Conservation (phyloP, 2,797 vertebrate genomes). For the Leontopithecus rosalia region DNA sequence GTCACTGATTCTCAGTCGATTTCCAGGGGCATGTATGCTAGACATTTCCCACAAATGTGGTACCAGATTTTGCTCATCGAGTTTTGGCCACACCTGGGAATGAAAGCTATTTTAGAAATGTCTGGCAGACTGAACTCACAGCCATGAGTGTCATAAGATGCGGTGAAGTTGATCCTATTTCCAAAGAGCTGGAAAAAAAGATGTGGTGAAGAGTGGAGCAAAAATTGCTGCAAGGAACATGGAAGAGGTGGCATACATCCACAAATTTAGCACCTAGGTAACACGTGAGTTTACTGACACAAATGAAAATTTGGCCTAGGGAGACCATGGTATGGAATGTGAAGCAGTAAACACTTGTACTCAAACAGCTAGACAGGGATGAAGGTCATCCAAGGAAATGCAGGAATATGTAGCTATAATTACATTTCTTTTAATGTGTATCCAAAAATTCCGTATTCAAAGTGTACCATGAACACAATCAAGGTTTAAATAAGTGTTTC, state of each 20-base stretch:
- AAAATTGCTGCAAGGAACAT: not conserved
- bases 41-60: not conserved
- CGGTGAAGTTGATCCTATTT: not conserved
- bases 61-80: not conserved
- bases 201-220: not conserved
- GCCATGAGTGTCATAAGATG: not conserved
- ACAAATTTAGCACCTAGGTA: not conserved
- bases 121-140: not conserved
- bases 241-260: not conserved
- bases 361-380: not conserved
- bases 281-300: not conserved
- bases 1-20: not conserved
- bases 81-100: not conserved
- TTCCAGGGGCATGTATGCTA: not conserved
- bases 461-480: not conserved
- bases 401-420: not conserved
- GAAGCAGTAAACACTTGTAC: not conserved
- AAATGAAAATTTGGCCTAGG: not conserved
- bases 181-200: not conserved
- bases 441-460: not conserved
- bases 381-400: not conserved
- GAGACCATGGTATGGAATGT: not conserved
- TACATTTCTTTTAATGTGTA: not conserved
- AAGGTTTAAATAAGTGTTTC: not conserved
- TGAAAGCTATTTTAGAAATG: not conserved